A percentile compares a stretch with the other conserved stretches of the same genome.
Evolutionary conservation across 2,888 invertebrate genomes (phyloP).

Genomic region (Ichneumon xanthorius): DNA sequence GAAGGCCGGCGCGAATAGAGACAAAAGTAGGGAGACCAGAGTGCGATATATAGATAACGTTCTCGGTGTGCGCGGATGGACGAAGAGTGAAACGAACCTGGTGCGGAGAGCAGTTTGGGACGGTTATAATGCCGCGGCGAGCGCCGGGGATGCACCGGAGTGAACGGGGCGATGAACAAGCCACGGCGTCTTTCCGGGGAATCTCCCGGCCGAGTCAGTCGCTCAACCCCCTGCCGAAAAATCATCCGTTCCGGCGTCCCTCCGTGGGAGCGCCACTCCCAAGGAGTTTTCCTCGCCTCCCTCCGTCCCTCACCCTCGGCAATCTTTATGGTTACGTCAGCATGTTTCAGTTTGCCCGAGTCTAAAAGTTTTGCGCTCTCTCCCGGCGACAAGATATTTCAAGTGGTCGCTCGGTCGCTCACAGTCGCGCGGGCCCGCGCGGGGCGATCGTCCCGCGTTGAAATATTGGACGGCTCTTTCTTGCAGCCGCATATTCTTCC

Average conservation of each 20-base stretch:
- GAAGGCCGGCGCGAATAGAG: conserved; percentile 47
- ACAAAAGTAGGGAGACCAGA: conserved; percentile 45
- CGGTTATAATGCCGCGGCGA: conserved; percentile 63
- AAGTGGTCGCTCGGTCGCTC: conserved; percentile 82
- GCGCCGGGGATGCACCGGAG: conserved; percentile 59
- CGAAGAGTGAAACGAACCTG: conserved; percentile 58
- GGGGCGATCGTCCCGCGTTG: conserved; percentile 76
- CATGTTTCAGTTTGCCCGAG: conserved; percentile 83
- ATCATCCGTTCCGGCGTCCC: conserved; percentile 45
- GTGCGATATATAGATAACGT: conserved; percentile 60
- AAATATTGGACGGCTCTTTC: conserved; percentile 84
- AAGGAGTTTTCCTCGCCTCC: conserved; percentile 54
- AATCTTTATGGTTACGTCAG: conserved; percentile 84
- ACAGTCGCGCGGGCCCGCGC: conserved; percentile 63
- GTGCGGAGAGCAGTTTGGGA: conserved; percentile 67
- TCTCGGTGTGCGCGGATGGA: conserved; percentile 59
- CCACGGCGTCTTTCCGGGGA: conserved; percentile 63
- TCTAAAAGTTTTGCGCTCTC: conserved; percentile 82
- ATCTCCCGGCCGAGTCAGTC: conserved; percentile 50
- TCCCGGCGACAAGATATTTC: conserved; percentile 84
- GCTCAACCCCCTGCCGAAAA: conserved; percentile 49
- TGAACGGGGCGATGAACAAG: conserved; percentile 62
- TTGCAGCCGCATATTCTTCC: conserved; percentile 83
- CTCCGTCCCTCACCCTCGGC: conserved; percentile 63
- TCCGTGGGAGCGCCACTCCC: conserved; percentile 59